A percentile compares a stretch with the other conserved stretches of the same genome.
These are phyloP conservation scores for Brachyhypopomus gauderio DNA, from an alignment of 2,113 vertebrate species.

Conservation along the genomic window DNA sequence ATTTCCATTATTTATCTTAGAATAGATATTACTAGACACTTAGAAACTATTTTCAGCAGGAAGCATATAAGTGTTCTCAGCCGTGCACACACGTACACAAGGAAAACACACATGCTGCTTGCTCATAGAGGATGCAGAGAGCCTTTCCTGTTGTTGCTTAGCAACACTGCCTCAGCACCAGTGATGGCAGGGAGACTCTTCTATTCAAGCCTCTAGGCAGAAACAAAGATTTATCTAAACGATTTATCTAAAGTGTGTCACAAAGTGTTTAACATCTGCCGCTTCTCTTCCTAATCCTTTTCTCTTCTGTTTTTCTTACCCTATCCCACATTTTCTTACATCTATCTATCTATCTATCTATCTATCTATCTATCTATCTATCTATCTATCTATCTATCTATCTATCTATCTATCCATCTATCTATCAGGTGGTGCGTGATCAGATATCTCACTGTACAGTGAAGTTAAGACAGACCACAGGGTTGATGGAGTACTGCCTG, in stretches of 20 bases:
- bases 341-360: not conserved
- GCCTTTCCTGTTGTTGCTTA: conserved; percentile 51
- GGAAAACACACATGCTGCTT: conserved; percentile 38
- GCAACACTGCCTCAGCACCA: conserved; percentile 47
- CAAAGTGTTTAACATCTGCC: not conserved
- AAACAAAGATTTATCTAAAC: conserved; percentile 35
- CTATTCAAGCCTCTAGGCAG: not conserved
- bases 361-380: conserved; percentile 7
- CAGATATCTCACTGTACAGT: conserved; percentile 98
- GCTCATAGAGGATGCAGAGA: conserved; percentile 39
- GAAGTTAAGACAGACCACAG: conserved; percentile 96
- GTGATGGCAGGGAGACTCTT: conserved; percentile 13
- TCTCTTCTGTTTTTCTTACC: not conserved
- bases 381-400: not conserved
- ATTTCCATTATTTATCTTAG: conserved; percentile 1
- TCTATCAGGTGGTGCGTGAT: conserved; percentile 90
- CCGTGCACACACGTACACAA: conserved; percentile 6
- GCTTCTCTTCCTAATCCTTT: conserved; percentile 10
- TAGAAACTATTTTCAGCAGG: conserved; percentile 5
- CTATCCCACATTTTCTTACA: not conserved
- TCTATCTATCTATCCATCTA: not conserved
- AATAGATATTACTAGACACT: not conserved
- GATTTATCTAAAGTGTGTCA: conserved; percentile 21
- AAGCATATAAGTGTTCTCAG: not conserved
- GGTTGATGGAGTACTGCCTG: conserved; percentile 98